phyloP scores from a whole-genome alignment of 2,888 invertebrate species.

The Athalia cordata region DNA sequence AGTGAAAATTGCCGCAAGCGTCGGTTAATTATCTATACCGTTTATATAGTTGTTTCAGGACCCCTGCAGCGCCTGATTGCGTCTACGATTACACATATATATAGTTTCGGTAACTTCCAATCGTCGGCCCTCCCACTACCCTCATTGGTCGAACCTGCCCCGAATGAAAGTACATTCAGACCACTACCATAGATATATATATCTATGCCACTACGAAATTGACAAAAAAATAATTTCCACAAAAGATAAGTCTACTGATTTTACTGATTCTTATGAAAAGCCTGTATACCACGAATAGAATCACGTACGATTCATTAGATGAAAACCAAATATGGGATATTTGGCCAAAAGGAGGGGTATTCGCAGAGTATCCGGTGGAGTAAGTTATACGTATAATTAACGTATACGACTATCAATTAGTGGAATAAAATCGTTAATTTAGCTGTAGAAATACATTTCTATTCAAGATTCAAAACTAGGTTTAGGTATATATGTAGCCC shows the following conservation, averaged over 20 bases:
- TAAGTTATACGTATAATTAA: no score
- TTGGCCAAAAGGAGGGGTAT: no score
- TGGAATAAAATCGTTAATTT: no score
- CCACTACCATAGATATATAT: no score
- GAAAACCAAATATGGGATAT: no score
- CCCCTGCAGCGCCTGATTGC: conserved; percentile 56
- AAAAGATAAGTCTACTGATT: neutral
- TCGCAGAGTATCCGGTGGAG: no score
- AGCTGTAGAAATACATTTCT: no score
- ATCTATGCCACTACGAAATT: conserved; percentile 15
- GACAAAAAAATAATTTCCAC: conserved; percentile 2
- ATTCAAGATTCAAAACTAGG: no score
- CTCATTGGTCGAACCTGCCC: conserved; percentile 70
- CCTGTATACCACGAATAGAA: no score
- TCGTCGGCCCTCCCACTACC: conserved; percentile 62
- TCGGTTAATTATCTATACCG: neutral
- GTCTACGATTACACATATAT: conserved; percentile 51
- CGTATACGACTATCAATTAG: no score
- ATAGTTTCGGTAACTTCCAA: conserved; percentile 70
- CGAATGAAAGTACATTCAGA: conserved; percentile 56
- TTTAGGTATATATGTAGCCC: no score
- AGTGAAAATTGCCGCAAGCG: neutral
- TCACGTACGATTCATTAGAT: no score
- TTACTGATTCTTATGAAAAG: neutral
- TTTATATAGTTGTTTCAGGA: conserved; percentile 8